Conservation (phyloP, 2,888 invertebrate genomes). For the Tipula unca region DNA sequence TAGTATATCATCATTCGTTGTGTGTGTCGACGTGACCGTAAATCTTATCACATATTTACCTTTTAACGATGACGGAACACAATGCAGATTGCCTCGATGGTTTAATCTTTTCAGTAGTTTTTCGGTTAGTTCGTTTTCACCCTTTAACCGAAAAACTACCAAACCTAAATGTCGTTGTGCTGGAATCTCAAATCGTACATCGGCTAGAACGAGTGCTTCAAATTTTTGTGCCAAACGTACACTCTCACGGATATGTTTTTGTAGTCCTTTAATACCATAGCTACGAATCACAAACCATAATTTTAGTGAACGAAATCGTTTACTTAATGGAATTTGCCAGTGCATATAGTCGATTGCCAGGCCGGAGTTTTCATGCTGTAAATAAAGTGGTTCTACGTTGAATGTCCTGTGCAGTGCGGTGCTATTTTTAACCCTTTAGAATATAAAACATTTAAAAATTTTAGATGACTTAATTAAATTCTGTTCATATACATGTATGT, state of each 20-base stretch:
- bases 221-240: constrained; percentile 85
- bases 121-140: constrained; percentile 83
- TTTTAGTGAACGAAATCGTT: constrained; percentile 85
- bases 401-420: constrained; percentile 91
- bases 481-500: constrained; percentile 21
- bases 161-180: constrained; percentile 77
- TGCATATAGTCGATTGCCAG: constrained; percentile 97
- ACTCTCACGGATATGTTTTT: constrained; percentile 88
- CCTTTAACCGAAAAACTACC: constrained; percentile 82
- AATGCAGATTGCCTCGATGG: constrained; percentile 79
- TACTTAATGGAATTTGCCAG: constrained; percentile 95
- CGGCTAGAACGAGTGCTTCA: constrained; percentile 74
- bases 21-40: constrained; percentile 85
- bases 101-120: constrained; percentile 79
- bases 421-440: constrained; percentile 82
- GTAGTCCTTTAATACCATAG: constrained; percentile 83
- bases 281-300: constrained; percentile 96
- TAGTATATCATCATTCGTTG: constrained; percentile 63
- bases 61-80: constrained; percentile 89
- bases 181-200: constrained; percentile 83
- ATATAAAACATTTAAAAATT: constrained; percentile 9
- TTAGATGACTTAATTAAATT: too few relatives aligned
- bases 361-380: constrained; percentile 95
- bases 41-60: constrained; percentile 81
- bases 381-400: constrained; percentile 94